Conservation (phyloP, 37 sponge, comb jelly and placozoan species). For the Hexactinellida sp. region DNA sequence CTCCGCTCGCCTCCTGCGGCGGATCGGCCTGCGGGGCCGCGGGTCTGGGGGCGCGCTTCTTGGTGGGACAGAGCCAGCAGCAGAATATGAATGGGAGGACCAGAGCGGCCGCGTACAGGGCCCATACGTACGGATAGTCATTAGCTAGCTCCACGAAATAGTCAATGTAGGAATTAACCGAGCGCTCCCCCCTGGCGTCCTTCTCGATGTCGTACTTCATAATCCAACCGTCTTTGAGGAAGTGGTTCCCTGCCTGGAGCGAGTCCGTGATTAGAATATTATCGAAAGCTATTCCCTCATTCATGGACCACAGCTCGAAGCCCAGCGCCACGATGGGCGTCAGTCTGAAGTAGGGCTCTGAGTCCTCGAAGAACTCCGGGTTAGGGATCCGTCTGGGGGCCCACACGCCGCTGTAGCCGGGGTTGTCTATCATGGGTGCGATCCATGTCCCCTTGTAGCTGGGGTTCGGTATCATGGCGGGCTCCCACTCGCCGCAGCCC, state of each 20-base stretch:
- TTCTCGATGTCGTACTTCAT: slow-evolving; percentile 46
- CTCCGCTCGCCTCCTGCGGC: neutral
- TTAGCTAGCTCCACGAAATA: slow-evolving; percentile 57
- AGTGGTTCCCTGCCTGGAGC: slow-evolving; percentile 52
- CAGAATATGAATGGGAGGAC: slow-evolving; percentile 67
- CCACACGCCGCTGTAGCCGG: slow-evolving; percentile 89
- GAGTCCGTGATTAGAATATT: slow-evolving; percentile 76
- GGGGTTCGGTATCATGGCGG: slow-evolving; percentile 77
- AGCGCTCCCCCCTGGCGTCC: slow-evolving; percentile 21
- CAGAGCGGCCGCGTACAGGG: slow-evolving; percentile 58
- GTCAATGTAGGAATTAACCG: slow-evolving; percentile 23
- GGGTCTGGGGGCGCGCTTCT: neutral
- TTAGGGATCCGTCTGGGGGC: slow-evolving; percentile 68
- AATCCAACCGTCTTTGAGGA: slow-evolving; percentile 65
- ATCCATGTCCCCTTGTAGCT: slow-evolving; percentile 95
- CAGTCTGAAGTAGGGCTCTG: slow-evolving; percentile 48
- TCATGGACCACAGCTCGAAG: slow-evolving; percentile 92
- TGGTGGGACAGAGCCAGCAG: neutral
- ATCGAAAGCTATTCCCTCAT: slow-evolving; percentile 70
- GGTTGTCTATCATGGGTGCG: slow-evolving; percentile 86
- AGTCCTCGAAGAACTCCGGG: slow-evolving; percentile 79
- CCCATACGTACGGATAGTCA: slow-evolving; percentile 81
- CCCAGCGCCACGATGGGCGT: slow-evolving; percentile 70
- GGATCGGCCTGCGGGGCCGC: neutral
- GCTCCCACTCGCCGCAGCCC: slow-evolving; percentile 92